Evolutionary conservation across 2,888 invertebrate genomes (phyloP).

Genomic region (Carcina quercana): DNA sequence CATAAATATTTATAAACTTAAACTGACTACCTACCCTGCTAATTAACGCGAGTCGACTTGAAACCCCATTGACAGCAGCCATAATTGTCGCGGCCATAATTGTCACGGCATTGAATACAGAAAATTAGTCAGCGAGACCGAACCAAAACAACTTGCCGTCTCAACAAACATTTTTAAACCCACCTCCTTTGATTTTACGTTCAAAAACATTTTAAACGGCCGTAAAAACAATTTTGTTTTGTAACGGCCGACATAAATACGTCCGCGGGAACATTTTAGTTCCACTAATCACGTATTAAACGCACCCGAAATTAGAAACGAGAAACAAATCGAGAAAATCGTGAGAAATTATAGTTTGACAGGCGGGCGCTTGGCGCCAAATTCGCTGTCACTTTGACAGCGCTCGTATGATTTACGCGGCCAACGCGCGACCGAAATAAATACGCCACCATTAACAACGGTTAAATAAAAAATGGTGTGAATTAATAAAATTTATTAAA

Average conservation of each 20-base stretch:
- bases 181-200: constrained; percentile 22
- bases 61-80: background rate
- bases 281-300: constrained; percentile 43
- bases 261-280: constrained; percentile 35
- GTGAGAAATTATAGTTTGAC: constrained; percentile 16
- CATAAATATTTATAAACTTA: too few species aligned
- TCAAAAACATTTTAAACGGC: constrained; percentile 20
- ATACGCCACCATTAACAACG: constrained; percentile 34
- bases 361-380: constrained; percentile 49
- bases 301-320: constrained; percentile 32
- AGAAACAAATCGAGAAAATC: constrained; percentile 7
- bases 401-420: constrained; percentile 44
- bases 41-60: too few species aligned
- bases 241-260: constrained; percentile 37
- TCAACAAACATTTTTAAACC: constrained; percentile 9
- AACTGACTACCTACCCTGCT: too few species aligned
- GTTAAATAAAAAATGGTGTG: constrained; percentile 39
- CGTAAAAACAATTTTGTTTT: constrained; percentile 21
- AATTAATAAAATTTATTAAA: constrained; percentile 49
- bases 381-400: constrained; percentile 52
- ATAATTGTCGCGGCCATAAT: background rate
- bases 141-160: constrained; percentile 14
- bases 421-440: constrained; percentile 35
- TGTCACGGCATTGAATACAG: background rate
- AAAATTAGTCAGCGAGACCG: constrained; percentile 16